phyloP scores from a whole-genome alignment of 2,797 vertebrate species.

The Leptoclinus maculatus region DNA sequence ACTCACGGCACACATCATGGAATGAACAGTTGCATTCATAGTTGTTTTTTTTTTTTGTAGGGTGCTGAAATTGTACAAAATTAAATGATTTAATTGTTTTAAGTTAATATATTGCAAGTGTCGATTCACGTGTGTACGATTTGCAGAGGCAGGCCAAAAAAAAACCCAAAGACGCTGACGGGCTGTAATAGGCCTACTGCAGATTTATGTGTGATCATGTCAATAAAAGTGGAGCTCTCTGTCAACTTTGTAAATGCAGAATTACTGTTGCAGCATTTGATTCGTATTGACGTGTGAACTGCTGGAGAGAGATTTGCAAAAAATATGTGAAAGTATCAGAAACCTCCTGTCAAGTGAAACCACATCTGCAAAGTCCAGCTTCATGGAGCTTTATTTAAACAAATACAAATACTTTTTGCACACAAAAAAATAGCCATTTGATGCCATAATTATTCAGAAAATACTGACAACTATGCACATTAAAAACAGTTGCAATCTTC shows the following conservation, averaged over 20 bases:
- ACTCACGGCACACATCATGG: constrained; percentile 1
- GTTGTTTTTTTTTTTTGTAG: neutral
- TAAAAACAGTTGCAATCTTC: constrained; percentile 19
- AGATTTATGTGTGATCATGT: constrained; percentile 50
- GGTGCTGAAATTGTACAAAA: constrained; percentile 34
- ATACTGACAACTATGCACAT: constrained; percentile 45
- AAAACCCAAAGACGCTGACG: constrained; percentile 40
- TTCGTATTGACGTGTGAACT: neutral
- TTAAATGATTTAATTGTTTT: constrained; percentile 17
- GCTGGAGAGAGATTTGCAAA: neutral
- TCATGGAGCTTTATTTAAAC: constrained; percentile 63
- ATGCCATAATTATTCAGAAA: constrained; percentile 28
- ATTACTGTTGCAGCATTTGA: neutral
- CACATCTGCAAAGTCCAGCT: constrained; percentile 2
- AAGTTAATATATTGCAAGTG: constrained; percentile 49
- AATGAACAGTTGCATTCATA: constrained; percentile 7
- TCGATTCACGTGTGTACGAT: constrained; percentile 16
- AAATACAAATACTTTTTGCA: constrained; percentile 48
- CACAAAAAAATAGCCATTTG: constrained; percentile 37
- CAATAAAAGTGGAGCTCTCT: constrained; percentile 49
- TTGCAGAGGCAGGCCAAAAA: constrained; percentile 26
- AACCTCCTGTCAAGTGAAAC: neutral
- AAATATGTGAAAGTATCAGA: neutral
- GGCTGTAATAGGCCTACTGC: constrained; percentile 42
- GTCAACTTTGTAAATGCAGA: constrained; percentile 34